Evolutionary conservation across 2,797 vertebrate species (phyloP).

Genomic region (Jordanella pulchra): DNA sequence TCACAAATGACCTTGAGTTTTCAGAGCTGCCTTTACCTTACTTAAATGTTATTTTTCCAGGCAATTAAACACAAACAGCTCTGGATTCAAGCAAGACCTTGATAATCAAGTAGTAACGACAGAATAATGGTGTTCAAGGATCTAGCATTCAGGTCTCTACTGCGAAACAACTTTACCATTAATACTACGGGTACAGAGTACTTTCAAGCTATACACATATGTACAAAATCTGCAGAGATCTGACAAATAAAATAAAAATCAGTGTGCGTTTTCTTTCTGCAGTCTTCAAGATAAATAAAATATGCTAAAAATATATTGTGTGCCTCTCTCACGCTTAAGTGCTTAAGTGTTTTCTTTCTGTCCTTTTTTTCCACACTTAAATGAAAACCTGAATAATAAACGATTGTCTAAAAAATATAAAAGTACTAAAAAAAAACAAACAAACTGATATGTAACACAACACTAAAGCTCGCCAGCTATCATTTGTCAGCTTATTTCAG

Average conservation of each 20-base stretch:
- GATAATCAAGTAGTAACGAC: constrained; percentile 53
- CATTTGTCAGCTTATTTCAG: constrained; percentile 44
- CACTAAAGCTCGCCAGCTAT: constrained; percentile 33
- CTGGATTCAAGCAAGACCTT: constrained; percentile 41
- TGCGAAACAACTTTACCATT: constrained; percentile 64
- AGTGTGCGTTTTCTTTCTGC: constrained; percentile 50
- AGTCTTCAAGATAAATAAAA: constrained; percentile 67
- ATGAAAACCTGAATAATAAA: constrained; percentile 44
- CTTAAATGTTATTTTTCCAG: constrained; percentile 7
- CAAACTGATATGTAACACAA: constrained; percentile 55
- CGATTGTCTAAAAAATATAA: constrained; percentile 62
- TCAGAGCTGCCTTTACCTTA: constrained; percentile 45
- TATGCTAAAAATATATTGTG: constrained; percentile 61
- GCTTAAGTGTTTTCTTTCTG: constrained; percentile 14
- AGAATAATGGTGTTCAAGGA: constrained; percentile 49
- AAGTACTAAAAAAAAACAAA: constrained; percentile 51
- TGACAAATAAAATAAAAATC: constrained; percentile 5
- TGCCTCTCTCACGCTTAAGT: constrained; percentile 35
- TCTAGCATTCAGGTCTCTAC: constrained; percentile 69
- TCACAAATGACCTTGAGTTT: constrained; percentile 11
- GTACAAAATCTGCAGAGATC: constrained; percentile 67
- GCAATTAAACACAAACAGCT: constrained; percentile 19
- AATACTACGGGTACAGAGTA: constrained; percentile 66
- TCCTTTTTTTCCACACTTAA: constrained; percentile 32
- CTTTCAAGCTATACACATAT: constrained; percentile 74